phyloP scores from a whole-genome alignment of 1,140 invertebrate genomes.

The Nasonia giraulti region DNA sequence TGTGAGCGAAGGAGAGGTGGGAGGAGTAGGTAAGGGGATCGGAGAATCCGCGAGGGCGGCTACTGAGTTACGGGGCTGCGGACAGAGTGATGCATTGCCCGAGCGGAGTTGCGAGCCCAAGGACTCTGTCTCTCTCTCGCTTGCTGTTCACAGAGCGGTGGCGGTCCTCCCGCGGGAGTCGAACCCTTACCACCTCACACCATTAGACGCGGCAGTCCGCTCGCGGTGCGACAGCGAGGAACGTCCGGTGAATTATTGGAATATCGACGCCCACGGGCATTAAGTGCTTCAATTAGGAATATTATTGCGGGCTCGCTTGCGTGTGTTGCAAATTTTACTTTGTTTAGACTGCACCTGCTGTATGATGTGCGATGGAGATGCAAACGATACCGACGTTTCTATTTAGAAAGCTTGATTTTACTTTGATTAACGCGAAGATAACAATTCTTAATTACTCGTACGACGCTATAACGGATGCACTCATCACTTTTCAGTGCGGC shows the following conservation, averaged over 20 bases:
- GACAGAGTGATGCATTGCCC: conserved; percentile 74
- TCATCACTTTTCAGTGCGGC: neutral
- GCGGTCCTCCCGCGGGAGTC: conserved; percentile 59
- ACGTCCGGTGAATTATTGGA: conserved; percentile 70
- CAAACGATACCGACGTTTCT: too few relatives aligned
- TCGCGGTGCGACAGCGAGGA: conserved; percentile 56
- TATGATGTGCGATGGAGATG: neutral
- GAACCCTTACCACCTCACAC: conserved; percentile 70
- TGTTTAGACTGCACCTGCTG: neutral
- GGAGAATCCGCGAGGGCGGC: conserved; percentile 47
- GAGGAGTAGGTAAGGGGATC: neutral
- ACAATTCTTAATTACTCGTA: too few relatives aligned
- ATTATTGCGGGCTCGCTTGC: conserved; percentile 59
- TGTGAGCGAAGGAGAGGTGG: conserved; percentile 19
- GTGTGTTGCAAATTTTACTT: neutral
- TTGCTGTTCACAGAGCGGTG: neutral
- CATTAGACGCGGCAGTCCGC: conserved; percentile 61
- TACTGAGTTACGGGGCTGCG: conserved; percentile 72
- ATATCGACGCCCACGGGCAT: conserved; percentile 71
- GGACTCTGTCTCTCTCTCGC: conserved; percentile 59
- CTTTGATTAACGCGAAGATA: too few relatives aligned
- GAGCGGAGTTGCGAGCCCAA: conserved; percentile 62
- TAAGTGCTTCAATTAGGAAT: conserved; percentile 73
- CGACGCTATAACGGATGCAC: neutral
- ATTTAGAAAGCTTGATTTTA: too few relatives aligned